Conservation (phyloP, 2,888 invertebrate species). For the Drosophila quinaria region DNA sequence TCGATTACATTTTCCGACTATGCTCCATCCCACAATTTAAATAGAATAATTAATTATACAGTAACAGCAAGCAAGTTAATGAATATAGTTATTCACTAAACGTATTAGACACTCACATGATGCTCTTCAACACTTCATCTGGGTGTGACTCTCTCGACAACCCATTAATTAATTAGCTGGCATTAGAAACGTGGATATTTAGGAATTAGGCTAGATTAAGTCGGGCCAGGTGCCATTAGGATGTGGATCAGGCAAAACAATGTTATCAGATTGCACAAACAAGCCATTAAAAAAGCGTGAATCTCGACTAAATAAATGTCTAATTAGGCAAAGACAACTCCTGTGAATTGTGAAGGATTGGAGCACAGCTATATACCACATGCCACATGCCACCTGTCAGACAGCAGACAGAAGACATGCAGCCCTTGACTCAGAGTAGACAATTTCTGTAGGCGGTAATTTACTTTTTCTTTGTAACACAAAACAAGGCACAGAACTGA, state of each 20-base stretch:
- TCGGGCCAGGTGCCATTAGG: conserved; percentile 7
- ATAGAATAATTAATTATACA: conserved; percentile 27
- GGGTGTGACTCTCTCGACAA: conserved; percentile 17
- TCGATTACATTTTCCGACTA: conserved; percentile 32
- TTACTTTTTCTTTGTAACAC: conserved; percentile 5
- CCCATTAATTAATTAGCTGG: conserved; percentile 55
- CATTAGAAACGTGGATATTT: conserved; percentile 34
- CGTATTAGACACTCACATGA: conserved; percentile 7
- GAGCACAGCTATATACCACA: conserved; percentile 22
- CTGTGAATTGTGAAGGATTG: conserved; percentile 26
- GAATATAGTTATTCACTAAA: conserved; percentile 12
- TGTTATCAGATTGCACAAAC: conserved; percentile 34
- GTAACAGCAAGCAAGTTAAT: conserved; percentile 14
- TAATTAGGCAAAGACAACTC: conserved; percentile 59
- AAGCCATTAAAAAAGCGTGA: conserved; percentile 64
- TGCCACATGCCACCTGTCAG: conserved; percentile 31
- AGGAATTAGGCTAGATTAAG: conserved; percentile 52
- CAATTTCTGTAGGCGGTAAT: conserved; percentile 9
- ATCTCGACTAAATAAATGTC: conserved; percentile 57
- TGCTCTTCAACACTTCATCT: conserved; percentile 1
- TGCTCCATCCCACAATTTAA: conserved; percentile 5
- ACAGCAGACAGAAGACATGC: conserved; percentile 6
- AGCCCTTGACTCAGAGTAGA: conserved; percentile 12
- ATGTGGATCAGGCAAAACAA: conserved; percentile 13
- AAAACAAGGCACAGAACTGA: conserved; percentile 23